Conservation (phyloP, 2,797 vertebrate genomes). For the Bradypodion pumilum region DNA sequence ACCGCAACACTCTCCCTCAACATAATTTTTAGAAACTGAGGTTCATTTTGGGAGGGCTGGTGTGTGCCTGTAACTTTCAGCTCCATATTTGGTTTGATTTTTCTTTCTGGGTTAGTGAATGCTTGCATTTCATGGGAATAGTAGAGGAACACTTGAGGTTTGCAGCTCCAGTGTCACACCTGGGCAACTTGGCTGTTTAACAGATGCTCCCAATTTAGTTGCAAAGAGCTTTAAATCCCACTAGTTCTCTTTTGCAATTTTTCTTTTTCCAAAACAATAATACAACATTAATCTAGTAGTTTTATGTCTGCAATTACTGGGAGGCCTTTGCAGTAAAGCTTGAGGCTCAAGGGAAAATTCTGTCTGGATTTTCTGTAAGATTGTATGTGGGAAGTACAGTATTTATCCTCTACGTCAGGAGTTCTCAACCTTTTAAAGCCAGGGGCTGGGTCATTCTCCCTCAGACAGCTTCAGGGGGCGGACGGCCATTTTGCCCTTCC, state of each 20-base stretch:
- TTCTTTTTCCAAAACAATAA: slow-evolving; percentile 1
- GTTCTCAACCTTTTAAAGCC: too few relatives aligned
- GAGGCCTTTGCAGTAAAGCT: not conserved
- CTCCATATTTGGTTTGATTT: not conserved
- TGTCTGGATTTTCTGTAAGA: not conserved
- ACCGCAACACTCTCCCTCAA: not conserved
- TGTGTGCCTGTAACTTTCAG: not conserved
- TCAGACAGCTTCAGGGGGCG: too few relatives aligned
- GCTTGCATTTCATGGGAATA: not conserved
- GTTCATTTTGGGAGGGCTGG: not conserved
- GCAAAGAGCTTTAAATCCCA: slow-evolving; percentile 3
- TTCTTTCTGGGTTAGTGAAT: not conserved
- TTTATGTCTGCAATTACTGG: not conserved
- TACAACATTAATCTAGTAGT: not conserved
- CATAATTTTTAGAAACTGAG: not conserved
- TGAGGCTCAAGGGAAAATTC: not conserved
- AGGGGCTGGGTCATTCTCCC: too few relatives aligned
- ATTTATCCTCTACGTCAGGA: slow-evolving; percentile 1
- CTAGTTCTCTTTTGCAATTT: not conserved
- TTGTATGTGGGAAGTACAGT: not conserved
- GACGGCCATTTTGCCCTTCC: too few relatives aligned
- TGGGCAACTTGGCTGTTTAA: not conserved
- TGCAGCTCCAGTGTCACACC: not conserved
- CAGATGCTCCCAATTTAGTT: slow-evolving; percentile 10
- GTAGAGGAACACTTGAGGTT: not conserved